Conservation (phyloP, 2,113 vertebrate species). For the Coryphaenoides rupestris region DNA sequence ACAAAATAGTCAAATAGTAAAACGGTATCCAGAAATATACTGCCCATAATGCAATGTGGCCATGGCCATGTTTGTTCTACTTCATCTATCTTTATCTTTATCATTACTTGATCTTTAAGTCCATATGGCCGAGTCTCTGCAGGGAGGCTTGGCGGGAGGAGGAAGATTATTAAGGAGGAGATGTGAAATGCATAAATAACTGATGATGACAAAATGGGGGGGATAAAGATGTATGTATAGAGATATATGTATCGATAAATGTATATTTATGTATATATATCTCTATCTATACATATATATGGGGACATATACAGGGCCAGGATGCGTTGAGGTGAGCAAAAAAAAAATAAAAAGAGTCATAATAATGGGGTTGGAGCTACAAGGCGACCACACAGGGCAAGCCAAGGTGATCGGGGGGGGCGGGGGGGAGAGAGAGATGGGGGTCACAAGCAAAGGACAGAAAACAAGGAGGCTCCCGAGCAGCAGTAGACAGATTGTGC, state of each 20-base stretch:
- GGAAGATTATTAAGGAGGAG: slow-evolving; percentile 61
- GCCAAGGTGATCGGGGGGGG: slow-evolving; percentile 20
- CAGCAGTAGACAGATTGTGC: slow-evolving; percentile 37
- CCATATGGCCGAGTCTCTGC: slow-evolving; percentile 30
- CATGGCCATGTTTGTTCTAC: slow-evolving; percentile 47
- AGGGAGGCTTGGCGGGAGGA: slow-evolving; percentile 40
- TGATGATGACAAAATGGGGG: slow-evolving; percentile 36
- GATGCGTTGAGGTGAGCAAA: neutral
- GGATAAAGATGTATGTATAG: neutral
- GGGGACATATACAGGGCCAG: neutral
- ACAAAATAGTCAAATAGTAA: slow-evolving; percentile 10
- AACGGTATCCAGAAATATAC: slow-evolving; percentile 56
- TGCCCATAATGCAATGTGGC: slow-evolving; percentile 47
- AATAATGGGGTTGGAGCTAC: slow-evolving; percentile 34
- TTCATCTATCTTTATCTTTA: slow-evolving; percentile 63
- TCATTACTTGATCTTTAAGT: slow-evolving; percentile 56
- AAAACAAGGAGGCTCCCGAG: neutral
- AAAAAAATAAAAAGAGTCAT: neutral
- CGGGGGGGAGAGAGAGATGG: slow-evolving; percentile 14
- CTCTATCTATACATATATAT: no score
- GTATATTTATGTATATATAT: no score
- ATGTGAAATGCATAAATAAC: slow-evolving; percentile 54
- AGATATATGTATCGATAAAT: no score
- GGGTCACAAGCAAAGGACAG: slow-evolving; percentile 20
- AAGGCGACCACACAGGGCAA: neutral